Base-by-base conservation (phyloP, 2,797 vertebrate species). In the Octomys mimax region DNA sequence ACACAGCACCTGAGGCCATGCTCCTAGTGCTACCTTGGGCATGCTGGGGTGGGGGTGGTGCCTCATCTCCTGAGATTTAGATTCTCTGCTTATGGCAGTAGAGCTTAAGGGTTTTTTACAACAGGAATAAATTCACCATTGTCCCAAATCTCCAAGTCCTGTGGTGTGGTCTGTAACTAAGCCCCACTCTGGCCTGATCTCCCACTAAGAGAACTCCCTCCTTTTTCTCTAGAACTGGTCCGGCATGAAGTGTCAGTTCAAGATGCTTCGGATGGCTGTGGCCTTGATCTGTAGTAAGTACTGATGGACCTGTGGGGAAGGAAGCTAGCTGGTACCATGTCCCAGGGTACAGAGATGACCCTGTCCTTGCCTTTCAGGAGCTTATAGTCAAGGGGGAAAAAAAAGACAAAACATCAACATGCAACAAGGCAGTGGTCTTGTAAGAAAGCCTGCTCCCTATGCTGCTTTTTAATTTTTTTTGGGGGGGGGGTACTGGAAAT, bases 201-300 rank as follows among this genome's bases (percentile, higher is more conserved):
- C 71, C 64, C 85, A 83, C 87, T 98, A 89, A 97, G 52, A 18
- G 49, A 77, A 61, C 93, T 94, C 96, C 96, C 97, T 96, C 92
- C 84, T 98, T 98, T 96, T 98, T 95, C 96, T 89, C 86, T 97
- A 99, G 99, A 99, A 99, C 96, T 99, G 99, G 99, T 99, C 99
- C 0, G 99, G 99, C 98, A 99, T 99, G 99, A 99, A 99, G 98
- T 99, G 99, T 98, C 99, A 99, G 98, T 99, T 99, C 98, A 99
- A 99, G 98, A 98, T 99, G 97, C 99, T 99, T 96, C 99, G 99
- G 95, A 99, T 99, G 99, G 99, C 99, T 94, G 99, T 99, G 99
- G 99, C 99, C 97, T 99, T 99, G 98, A 98, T 99, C 97, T 99
- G 99, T 98, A 99, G 99, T 99, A 99, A 99, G 99, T 99, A 98